Percentiles rank a stretch among this genome's conserved stretches.
Conservation (phyloP, 2,888 invertebrate genomes). For the Macaria liturata region DNA sequence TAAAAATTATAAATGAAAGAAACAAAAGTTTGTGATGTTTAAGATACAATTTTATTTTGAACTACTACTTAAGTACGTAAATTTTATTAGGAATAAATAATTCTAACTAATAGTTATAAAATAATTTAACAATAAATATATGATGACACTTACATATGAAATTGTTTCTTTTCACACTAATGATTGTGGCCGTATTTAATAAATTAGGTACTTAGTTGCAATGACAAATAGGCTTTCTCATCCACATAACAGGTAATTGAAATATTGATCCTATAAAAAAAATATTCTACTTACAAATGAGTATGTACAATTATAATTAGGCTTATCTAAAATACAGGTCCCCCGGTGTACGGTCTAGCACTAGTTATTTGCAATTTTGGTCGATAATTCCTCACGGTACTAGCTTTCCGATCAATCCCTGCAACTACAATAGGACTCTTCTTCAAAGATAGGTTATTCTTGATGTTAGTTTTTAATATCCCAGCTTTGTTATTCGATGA, state of each 20-base stretch:
- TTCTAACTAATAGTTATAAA: conserved; percentile 18
- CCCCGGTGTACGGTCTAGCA: neutral
- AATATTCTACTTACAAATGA: too few relatives aligned
- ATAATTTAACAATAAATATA: conserved; percentile 24
- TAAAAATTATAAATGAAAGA: too few relatives aligned
- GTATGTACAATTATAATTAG: too few relatives aligned
- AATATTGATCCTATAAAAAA: too few relatives aligned
- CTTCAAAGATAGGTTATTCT: conserved; percentile 3
- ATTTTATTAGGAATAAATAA: too few relatives aligned
- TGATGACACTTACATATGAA: conserved; percentile 5
- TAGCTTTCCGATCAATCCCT: conserved; percentile 5
- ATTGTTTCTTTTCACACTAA: conserved; percentile 1
- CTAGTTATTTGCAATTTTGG: neutral
- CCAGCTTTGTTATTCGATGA: neutral
- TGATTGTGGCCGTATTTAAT: too few relatives aligned
- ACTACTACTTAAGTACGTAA: neutral
- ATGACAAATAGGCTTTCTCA: too few relatives aligned
- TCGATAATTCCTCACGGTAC: neutral
- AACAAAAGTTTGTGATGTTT: neutral
- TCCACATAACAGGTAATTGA: too few relatives aligned
- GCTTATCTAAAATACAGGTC: conserved; percentile 5
- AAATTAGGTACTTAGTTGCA: too few relatives aligned
- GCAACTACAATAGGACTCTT: conserved; percentile 27
- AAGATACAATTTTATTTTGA: conserved; percentile 21
- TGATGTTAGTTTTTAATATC: conserved; percentile 3